Conservation (phyloP, 1,140 invertebrate genomes). For the Gonioctena quinquepunctata region DNA sequence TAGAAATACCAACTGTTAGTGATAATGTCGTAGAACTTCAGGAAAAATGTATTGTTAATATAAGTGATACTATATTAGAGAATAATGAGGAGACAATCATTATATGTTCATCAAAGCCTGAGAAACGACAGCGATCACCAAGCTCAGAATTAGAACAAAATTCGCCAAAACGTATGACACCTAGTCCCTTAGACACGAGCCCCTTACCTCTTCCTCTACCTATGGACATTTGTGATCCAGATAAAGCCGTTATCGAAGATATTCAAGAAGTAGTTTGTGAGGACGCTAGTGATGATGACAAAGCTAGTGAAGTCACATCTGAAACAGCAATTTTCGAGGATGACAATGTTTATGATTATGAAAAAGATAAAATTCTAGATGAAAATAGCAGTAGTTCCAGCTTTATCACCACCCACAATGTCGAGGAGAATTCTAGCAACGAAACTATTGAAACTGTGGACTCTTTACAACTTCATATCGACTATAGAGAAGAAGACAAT, state of each 20-base stretch:
- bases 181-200: not conserved
- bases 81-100: constrained; percentile 54
- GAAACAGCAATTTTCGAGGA: constrained; percentile 28
- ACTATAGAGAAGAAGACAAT: constrained; percentile 29
- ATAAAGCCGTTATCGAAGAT: constrained; percentile 19
- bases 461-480: constrained; percentile 34
- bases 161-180: constrained; percentile 39
- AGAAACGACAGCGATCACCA: constrained; percentile 43
- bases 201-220: not conserved
- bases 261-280: constrained; percentile 25
- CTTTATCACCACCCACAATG: constrained; percentile 26
- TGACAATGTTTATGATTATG: constrained; percentile 26
- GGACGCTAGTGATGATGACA: constrained; percentile 34
- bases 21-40: constrained; percentile 44
- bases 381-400: constrained; percentile 38
- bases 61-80: constrained; percentile 52
- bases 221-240: not conserved
- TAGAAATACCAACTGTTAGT: constrained; percentile 28
- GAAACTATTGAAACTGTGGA: constrained; percentile 39
- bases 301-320: constrained; percentile 31
- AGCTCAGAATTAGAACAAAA: constrained; percentile 39
- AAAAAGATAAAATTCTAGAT: constrained; percentile 33
- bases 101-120: constrained; percentile 40
- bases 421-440: constrained; percentile 36
- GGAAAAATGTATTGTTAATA: constrained; percentile 53